These are phyloP conservation scores for Meriones psammophilus DNA, from an alignment of 2,797 vertebrate species.

Conservation along the genomic window DNA sequence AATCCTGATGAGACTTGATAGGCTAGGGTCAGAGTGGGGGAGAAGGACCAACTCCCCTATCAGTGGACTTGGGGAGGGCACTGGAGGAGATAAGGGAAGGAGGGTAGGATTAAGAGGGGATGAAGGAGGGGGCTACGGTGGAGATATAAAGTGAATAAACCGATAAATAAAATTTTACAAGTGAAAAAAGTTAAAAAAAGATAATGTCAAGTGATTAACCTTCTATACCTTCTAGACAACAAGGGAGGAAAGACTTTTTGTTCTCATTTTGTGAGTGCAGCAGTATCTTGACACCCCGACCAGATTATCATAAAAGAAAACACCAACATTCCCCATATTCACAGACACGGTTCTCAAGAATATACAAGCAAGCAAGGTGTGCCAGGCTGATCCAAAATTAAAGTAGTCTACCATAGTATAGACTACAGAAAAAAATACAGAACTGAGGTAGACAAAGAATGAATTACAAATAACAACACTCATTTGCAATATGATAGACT, in stretches of 20 bases:
- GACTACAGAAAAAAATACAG: neutral
- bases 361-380: neutral
- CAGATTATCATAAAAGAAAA: neutral
- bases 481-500: neutral
- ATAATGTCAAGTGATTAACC: neutral
- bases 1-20: too few species aligned
- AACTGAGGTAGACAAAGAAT: neutral
- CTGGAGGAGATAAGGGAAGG: too few species aligned
- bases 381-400: neutral
- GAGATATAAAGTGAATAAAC: too few species aligned
- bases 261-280: neutral
- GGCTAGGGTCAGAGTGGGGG: too few species aligned
- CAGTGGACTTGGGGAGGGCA: too few species aligned
- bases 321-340: neutral
- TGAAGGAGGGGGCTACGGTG: too few species aligned
- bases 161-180: too few species aligned
- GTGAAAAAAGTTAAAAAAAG: too few species aligned
- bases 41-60: too few species aligned
- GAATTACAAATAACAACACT: neutral
- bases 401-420: neutral
- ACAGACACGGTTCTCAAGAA: neutral
- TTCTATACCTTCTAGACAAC: neutral
- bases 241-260: neutral
- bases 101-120: too few species aligned
- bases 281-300: neutral